phyloP scores from a whole-genome alignment of 2,888 invertebrate genomes.

The Nomada lathburiana region DNA sequence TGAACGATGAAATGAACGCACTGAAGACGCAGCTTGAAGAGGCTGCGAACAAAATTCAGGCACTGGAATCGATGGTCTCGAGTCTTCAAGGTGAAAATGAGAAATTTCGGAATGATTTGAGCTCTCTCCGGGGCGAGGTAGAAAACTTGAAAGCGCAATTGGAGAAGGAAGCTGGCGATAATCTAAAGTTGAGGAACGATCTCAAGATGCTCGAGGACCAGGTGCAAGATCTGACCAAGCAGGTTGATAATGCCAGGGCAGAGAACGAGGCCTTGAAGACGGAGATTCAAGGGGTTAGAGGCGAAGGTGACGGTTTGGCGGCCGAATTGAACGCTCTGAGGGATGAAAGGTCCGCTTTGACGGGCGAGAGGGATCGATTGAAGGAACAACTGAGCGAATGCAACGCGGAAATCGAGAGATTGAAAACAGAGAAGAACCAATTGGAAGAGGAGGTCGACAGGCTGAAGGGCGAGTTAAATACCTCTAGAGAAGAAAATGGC shows the following conservation, averaged over 20 bases:
- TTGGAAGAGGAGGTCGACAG: slow-evolving; percentile 45
- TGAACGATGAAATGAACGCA: slow-evolving; percentile 43
- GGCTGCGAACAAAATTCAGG: slow-evolving; percentile 32
- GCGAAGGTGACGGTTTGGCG: slow-evolving; percentile 43
- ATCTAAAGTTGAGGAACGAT: slow-evolving; percentile 18
- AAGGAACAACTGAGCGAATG: slow-evolving; percentile 44
- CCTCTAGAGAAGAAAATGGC: slow-evolving; percentile 45
- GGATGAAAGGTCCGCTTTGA: slow-evolving; percentile 51
- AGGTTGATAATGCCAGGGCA: slow-evolving; percentile 1
- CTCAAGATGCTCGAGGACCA: slow-evolving; percentile 23
- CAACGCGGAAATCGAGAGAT: slow-evolving; percentile 32
- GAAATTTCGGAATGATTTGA: slow-evolving; percentile 52
- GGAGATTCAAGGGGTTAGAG: slow-evolving; percentile 18
- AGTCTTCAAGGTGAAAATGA: slow-evolving; percentile 54
- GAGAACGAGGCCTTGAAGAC: slow-evolving; percentile 10
- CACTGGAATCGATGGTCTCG: slow-evolving; percentile 50
- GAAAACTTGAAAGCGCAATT: not conserved
- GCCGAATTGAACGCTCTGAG: slow-evolving; percentile 49
- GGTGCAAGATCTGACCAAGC: slow-evolving; percentile 10
- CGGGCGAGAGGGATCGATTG: slow-evolving; percentile 45
- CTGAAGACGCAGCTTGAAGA: slow-evolving; percentile 33
- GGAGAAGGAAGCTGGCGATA: not conserved
- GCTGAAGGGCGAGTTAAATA: slow-evolving; percentile 24
- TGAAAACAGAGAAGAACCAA: slow-evolving; percentile 46
- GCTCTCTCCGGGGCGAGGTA: slow-evolving; percentile 47